These are phyloP conservation scores for Scaptomyza cyrtandrae DNA, from an alignment of 2,888 invertebrate species.

Conservation along the genomic window DNA sequence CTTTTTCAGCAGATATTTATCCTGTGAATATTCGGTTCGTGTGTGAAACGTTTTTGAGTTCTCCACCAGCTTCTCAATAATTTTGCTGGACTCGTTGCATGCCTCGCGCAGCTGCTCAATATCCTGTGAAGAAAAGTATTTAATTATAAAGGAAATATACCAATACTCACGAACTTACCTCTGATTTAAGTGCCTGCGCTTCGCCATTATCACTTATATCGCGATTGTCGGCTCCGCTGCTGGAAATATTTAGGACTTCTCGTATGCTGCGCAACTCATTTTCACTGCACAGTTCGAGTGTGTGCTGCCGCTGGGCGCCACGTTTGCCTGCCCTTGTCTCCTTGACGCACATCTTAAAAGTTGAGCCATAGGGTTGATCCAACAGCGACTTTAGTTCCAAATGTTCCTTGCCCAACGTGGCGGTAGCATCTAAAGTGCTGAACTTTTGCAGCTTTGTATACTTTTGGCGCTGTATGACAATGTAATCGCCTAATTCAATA, in stretches of 20 bases:
- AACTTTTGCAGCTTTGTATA: conserved; percentile 92
- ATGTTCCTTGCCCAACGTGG: conserved; percentile 89
- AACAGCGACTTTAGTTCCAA: conserved; percentile 88
- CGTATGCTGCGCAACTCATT: conserved; percentile 86
- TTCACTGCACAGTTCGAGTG: conserved; percentile 85
- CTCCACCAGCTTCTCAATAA: conserved; percentile 93
- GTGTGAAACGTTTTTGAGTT: conserved; percentile 95
- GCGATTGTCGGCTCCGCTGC: conserved; percentile 92
- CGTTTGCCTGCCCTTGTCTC: conserved; percentile 78
- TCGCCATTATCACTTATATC: conserved; percentile 89
- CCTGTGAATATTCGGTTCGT: conserved; percentile 96
- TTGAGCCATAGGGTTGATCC: conserved; percentile 89
- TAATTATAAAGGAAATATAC: neutral
- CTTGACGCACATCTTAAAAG: conserved; percentile 90
- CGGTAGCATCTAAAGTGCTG: conserved; percentile 87
- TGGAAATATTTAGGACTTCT: conserved; percentile 87
- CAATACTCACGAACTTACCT: conserved; percentile 9
- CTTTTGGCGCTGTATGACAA: conserved; percentile 91
- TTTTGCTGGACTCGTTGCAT: conserved; percentile 90
- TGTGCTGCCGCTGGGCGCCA: conserved; percentile 86
- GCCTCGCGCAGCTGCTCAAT: conserved; percentile 91
- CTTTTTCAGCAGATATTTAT: conserved; percentile 97
- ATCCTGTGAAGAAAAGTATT: conserved; percentile 86
- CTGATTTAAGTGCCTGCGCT: conserved; percentile 92
- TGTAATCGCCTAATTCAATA: conserved; percentile 89